Base-by-base conservation (phyloP, 2,888 invertebrate species). In the Hirtodrosophila histrioides region DNA sequence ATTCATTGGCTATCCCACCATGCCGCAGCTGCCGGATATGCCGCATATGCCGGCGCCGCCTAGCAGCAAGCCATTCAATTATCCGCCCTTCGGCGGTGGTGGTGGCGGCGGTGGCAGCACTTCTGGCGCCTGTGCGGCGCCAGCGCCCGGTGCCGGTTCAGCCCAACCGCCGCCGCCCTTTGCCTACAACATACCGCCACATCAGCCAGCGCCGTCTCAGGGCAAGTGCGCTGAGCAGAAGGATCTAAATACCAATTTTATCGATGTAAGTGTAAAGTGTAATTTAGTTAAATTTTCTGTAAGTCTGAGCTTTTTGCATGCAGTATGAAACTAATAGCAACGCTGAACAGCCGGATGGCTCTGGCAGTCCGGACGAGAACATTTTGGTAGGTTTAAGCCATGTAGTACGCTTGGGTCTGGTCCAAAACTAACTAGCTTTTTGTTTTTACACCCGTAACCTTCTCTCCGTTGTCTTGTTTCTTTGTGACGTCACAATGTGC, bases 1-100 rank as follows among this genome's bases (percentile, higher is more conserved):
- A 0, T 97, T 97, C 89, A 94, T 96, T 74, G 97, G 96, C 0
- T 97, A 94, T 91, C 96, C 97, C 1, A 94, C 93, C 65, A 93
- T 94, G 61, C 96, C 96, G 1, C 89, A 93, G 8, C 91, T 95
- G 82, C 95, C 95, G 3, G 90, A 92, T 46, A 78, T 92, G 91
- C 92, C 95, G 3, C 90, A 92, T 46, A 78, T 92, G 91, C 92
- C 93, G 0, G 84, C 92, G n/a, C 93, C 93, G 0, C 93, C 93
- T 12, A 92, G 92, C 37, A 92, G 86, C 60, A 93, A 92, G 67
- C 94, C 95, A 0, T 96, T 95, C 86, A 93, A 92, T 85, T 96
- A 96, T 92, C 96, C 92, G 37, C 86, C 88, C 3, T 89, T 95
- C 3, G 81, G 79, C 24, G 78, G 77, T 17, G 1, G 75, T 73